These are phyloP conservation scores for Sebastolobus altivelis DNA, from an alignment of 2,797 vertebrate genomes.

Conservation along the genomic window DNA sequence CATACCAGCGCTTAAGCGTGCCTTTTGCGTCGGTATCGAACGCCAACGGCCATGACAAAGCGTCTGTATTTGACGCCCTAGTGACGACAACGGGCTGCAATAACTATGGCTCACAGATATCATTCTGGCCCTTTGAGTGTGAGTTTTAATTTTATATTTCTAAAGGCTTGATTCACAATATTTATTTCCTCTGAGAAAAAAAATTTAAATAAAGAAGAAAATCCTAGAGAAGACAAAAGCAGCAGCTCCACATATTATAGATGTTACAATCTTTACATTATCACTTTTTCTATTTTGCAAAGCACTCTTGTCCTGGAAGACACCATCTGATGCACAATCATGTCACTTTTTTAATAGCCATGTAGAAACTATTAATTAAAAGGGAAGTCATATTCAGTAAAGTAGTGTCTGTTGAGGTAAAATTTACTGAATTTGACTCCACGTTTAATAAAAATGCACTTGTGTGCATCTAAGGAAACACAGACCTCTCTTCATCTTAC, in stretches of 20 bases:
- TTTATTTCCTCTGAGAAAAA: background rate
- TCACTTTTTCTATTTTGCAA: too few species aligned
- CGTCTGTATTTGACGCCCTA: too few species aligned
- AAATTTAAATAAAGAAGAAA: background rate
- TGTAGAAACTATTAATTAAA: accelerated
- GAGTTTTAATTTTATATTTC: background rate
- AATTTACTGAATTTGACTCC: background rate
- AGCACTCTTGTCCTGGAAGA: too few species aligned
- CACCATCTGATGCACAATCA: too few species aligned
- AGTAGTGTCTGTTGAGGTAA: background rate
- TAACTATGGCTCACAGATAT: background rate
- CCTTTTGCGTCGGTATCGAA: too few species aligned
- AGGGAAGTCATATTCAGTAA: background rate
- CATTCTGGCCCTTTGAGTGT: background rate
- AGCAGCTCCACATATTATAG: background rate
- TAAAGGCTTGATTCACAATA: background rate
- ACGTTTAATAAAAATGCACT: background rate
- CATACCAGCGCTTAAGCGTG: too few species aligned
- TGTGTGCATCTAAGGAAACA: background rate
- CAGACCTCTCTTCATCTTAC: background rate
- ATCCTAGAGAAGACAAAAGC: background rate
- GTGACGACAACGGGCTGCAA: too few species aligned
- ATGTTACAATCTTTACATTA: background rate
- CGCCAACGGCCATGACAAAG: accelerated
- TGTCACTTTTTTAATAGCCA: too few species aligned